phyloP scores from a whole-genome alignment of 2,797 vertebrate species.

The Bucorvus abyssinicus region DNA sequence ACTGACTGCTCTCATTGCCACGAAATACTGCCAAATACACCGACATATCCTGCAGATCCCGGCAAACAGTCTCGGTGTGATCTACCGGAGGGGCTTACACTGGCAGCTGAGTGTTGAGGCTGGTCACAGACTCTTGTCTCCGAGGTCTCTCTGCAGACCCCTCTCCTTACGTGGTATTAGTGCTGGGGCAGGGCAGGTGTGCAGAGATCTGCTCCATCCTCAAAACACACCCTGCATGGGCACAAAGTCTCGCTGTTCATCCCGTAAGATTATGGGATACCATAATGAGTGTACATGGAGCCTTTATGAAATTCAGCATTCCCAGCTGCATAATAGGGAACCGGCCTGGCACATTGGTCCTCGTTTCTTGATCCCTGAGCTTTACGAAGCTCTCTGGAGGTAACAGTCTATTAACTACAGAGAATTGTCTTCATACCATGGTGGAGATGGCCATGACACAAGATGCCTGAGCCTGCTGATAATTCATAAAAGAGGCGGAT shows the following conservation, averaged over 20 bases:
- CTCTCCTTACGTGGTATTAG: rapidly evolving
- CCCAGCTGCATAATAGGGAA: not conserved
- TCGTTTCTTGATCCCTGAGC: not conserved
- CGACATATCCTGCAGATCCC: not conserved
- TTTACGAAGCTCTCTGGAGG: not conserved
- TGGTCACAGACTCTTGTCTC: not conserved
- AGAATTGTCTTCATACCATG: not conserved
- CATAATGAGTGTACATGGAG: rapidly evolving
- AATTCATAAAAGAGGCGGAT: not conserved
- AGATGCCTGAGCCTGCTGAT: not conserved
- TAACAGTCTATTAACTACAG: not conserved
- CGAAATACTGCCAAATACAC: rapidly evolving
- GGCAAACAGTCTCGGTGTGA: rapidly evolving
- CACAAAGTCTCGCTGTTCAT: not conserved
- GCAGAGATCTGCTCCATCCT: not conserved
- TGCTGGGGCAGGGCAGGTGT: not conserved
- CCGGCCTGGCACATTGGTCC: not conserved
- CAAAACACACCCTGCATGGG: not conserved
- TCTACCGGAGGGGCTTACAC: rapidly evolving
- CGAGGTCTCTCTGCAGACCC: not conserved
- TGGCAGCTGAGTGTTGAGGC: not conserved
- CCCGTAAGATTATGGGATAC: rapidly evolving
- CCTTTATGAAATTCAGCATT: not conserved
- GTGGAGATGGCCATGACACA: not conserved
- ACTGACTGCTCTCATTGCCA: not conserved